Base-by-base conservation (phyloP, 2,113 vertebrate genomes). In the Phasianus colchicus region DNA sequence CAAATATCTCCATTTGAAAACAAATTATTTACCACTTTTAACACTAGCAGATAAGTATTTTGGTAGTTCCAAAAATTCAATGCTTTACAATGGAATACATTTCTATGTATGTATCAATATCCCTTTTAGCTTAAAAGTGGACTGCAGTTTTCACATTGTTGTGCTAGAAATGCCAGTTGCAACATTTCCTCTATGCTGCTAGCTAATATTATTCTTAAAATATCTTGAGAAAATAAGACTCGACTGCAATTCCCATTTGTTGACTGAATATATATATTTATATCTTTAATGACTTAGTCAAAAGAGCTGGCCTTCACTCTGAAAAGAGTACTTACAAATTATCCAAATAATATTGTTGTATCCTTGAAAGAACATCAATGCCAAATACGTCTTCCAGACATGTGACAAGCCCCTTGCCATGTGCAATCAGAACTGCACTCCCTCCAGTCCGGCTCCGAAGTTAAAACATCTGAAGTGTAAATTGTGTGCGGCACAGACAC, bases 401-500 rank as follows among this genome's bases (percentile, higher is more conserved):
- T 42, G 58, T 88, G 10, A 63, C 18, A 64, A 20, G 13, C 65
- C 64, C 54, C 82, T 91, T 34, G 65, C 58, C 13, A 22, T 1
- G 16, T 83, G 80, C 0, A 2, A 69, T 94, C 52, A 61, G 65
- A 96, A 81, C 11, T 5, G 76, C 40, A 58, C n/a, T 95, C 88
- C 80, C 86, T 91, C 89, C 1, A 0, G 88, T 83, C 83, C n/a
- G 6, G 65, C 79, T 92, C 86, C 78, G 91, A 90, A 96, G 91
- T 89, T 95, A 95, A 92, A 96, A 91, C 73, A 94, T 92, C 92
- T 96, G 82, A 97, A 96, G 84, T 94, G 92, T 81, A 92, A 96
- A 95, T 94, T 92, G 92, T 77, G 82, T 95, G 78, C 92, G 92
- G 93, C 93, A 90, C 65, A 94, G 80, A 92, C 90, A 90, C 90